Base-by-base conservation (phyloP, 2,113 vertebrate species). In the Amblyopsis rosae region DNA sequence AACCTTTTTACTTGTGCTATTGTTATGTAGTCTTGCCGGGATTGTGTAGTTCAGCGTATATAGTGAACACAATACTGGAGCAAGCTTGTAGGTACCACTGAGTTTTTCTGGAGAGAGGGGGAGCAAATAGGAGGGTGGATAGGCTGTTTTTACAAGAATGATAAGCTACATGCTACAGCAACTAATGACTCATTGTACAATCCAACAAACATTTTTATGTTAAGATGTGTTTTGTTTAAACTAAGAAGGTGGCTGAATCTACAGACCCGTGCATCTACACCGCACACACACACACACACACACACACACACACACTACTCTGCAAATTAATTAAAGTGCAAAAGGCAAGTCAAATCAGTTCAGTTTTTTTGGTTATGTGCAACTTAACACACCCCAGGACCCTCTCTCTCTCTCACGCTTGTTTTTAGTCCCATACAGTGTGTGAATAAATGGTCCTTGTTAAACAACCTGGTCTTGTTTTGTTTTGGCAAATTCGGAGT, bases 391-490 rank as follows among this genome's bases (percentile, higher is more conserved):
- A 41, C 1, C 57, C 46, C 57, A 58, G 46, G 17, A 79, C 70
- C 57, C 76, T 72, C 57, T 48, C 66, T 12, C 51, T 77, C 81
- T 73, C 72, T 81, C 81, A 87, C 61, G 53, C 81, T 81, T 81
- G 72, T 82, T 86, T 85, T 86, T 10, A 86, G 63, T 69, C 69
- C 67, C 80, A 83, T 81, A 45, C 82, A 80, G 81, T 82, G 81
- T 82, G 87, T 88, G 85, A 90, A 87, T 90, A 90, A 90, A 90
- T 77, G 79, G 81, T 85, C 58, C 83, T 90, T 90, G 87, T 87
- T 85, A 84, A 89, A 72, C 63, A 4, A 4, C 6, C 73, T 75
- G 79, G 76, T 74, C 65, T 41, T 48, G 49, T 59, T 78, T 84
- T 70, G 26, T 82, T 2, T 41, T 41, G 35, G 35, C 4, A 41